phyloP scores from a whole-genome alignment of 2,797 vertebrate species.

The Petrocephalus schoutedeni region DNA sequence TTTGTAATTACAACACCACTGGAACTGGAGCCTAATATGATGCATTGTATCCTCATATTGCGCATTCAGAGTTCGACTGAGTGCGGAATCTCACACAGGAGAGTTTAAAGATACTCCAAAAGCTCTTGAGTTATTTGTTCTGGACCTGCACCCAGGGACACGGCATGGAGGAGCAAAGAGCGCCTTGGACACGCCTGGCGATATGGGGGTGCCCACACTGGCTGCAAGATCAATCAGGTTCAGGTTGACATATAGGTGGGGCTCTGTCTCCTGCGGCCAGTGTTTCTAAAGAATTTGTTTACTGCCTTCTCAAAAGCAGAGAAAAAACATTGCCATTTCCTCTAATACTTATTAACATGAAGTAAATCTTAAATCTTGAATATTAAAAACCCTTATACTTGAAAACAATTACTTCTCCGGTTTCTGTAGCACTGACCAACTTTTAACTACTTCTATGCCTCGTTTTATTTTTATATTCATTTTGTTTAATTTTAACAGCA shows the following conservation, averaged over 20 bases:
- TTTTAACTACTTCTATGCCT: neutral
- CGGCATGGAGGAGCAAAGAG: neutral
- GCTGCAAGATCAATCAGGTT: neutral
- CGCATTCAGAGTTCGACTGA: neutral
- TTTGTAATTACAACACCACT: neutral
- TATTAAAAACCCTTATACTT: neutral
- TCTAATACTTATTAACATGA: neutral
- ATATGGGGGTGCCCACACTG: neutral
- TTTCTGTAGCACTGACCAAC: neutral
- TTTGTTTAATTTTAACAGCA: neutral
- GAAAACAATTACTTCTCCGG: neutral
- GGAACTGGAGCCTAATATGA: too few relatives aligned
- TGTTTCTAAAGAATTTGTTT: neutral
- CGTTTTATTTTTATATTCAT: neutral
- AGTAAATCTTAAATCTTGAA: neutral
- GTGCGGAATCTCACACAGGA: neutral
- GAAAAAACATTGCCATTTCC: neutral
- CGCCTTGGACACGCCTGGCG: neutral
- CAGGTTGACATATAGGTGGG: neutral
- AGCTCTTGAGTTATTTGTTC: neutral
- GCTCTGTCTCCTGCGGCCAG: neutral
- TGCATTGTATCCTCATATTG: neutral
- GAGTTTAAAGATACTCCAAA: neutral
- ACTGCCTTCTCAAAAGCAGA: neutral
- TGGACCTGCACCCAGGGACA: neutral